Evolutionary conservation across 1,140 invertebrate species (phyloP).

Genomic region (Acromyrmex charruanus): DNA sequence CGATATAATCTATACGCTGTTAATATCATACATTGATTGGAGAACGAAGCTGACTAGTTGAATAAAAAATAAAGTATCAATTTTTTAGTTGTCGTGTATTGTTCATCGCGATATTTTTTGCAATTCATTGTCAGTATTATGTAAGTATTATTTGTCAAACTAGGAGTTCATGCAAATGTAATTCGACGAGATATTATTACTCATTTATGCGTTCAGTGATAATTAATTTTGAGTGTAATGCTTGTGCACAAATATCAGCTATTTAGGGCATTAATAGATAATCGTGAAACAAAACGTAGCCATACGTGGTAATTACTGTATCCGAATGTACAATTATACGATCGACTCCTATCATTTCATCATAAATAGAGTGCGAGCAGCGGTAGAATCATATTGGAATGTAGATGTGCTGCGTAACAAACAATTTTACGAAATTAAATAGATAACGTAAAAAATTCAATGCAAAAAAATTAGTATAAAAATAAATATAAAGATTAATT

Average conservation of each 20-base stretch:
- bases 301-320: conserved; percentile 62
- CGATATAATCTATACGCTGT: neutral
- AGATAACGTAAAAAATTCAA: neutral
- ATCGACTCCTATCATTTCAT: conserved; percentile 58
- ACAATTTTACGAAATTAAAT: neutral
- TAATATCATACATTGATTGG: neutral
- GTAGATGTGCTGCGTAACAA: neutral
- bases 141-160: conserved; percentile 12
- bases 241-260: conserved; percentile 43
- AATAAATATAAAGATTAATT: neutral
- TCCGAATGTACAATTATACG: conserved; percentile 32
- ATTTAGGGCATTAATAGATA: conserved; percentile 66
- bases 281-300: conserved; percentile 63
- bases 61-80: neutral
- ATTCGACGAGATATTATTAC: conserved; percentile 40
- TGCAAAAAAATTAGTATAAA: neutral
- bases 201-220: conserved; percentile 49
- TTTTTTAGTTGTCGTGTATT: neutral
- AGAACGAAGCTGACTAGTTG: neutral
- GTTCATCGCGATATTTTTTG: neutral
- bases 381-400: neutral
- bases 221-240: conserved; percentile 62
- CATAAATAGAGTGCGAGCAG: conserved; percentile 11
- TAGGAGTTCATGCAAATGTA: conserved; percentile 23
- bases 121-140: too few relatives aligned